Evolutionary conservation across 2,113 vertebrate genomes (phyloP).

Genomic region (Alligator sinensis): DNA sequence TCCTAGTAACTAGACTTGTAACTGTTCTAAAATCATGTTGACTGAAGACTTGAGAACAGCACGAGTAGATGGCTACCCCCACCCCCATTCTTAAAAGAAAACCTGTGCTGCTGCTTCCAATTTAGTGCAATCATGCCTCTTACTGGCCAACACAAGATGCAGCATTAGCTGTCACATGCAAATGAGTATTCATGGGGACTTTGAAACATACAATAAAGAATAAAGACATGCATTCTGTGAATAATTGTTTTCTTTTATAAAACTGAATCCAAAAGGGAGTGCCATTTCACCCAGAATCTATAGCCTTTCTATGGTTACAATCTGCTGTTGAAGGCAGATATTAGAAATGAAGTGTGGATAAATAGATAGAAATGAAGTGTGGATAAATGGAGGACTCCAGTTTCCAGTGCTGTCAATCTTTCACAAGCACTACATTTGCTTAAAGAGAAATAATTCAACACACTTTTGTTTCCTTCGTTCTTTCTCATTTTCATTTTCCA

Average conservation of each 20-base stretch:
- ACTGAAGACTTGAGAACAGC: slow-evolving; percentile 76
- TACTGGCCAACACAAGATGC: slow-evolving; percentile 82
- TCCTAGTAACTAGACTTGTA: slow-evolving; percentile 81
- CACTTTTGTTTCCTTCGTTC: slow-evolving; percentile 46
- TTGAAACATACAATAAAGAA: slow-evolving; percentile 78
- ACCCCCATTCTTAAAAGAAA: slow-evolving; percentile 78
- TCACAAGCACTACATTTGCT: slow-evolving; percentile 48
- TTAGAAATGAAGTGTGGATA: slow-evolving; percentile 66
- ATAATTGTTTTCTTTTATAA: slow-evolving; percentile 76
- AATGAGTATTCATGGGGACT: slow-evolving; percentile 71
- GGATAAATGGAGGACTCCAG: slow-evolving; percentile 71
- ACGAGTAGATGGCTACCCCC: slow-evolving; percentile 79
- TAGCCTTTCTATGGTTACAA: slow-evolving; percentile 69
- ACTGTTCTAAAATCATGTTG: slow-evolving; percentile 78
- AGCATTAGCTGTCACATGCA: slow-evolving; percentile 81
- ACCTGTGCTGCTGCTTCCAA: slow-evolving; percentile 82
- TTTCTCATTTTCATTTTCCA: slow-evolving; percentile 61
- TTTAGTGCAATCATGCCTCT: slow-evolving; percentile 87
- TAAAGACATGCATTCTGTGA: slow-evolving; percentile 69
- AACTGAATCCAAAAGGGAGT: slow-evolving; percentile 68
- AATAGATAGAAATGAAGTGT: slow-evolving; percentile 44
- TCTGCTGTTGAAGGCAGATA: slow-evolving; percentile 71
- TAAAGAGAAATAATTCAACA: slow-evolving; percentile 63
- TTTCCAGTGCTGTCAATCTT: slow-evolving; percentile 64
- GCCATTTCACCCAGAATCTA: slow-evolving; percentile 68